Percentiles rank a stretch among this genome's conserved stretches.
Evolutionary conservation across 2,113 vertebrate species (phyloP).

Genomic region (Colaptes auratus): DNA sequence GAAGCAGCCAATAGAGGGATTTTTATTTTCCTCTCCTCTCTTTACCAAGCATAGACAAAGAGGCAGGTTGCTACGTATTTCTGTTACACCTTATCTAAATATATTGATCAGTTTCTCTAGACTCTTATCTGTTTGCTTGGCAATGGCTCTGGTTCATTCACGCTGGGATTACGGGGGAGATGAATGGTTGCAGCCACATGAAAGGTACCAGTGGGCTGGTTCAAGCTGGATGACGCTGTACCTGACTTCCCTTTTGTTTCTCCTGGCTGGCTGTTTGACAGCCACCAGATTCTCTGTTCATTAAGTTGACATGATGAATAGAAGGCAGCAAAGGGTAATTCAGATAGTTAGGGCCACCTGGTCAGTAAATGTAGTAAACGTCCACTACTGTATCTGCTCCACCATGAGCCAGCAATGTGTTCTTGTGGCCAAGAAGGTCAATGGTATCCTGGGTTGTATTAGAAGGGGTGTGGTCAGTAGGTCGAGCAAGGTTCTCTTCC

Average conservation of each 20-base stretch:
- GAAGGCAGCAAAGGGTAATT: background rate
- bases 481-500: too few relatives aligned
- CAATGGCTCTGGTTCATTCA: constrained; percentile 55
- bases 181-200: constrained; percentile 3
- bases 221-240: background rate
- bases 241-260: constrained; percentile 54
- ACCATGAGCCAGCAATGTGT: too few relatives aligned
- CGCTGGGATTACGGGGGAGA: background rate
- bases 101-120: constrained; percentile 53
- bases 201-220: background rate
- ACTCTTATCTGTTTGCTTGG: constrained; percentile 50
- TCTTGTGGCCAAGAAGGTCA: too few relatives aligned
- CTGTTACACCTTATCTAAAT: constrained; percentile 51
- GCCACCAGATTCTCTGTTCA: background rate
- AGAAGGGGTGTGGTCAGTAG: too few relatives aligned
- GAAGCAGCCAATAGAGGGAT: background rate
- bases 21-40: constrained; percentile 15
- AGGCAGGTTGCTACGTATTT: constrained; percentile 50
- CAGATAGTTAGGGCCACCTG: constrained; percentile 1
- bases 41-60: constrained; percentile 9
- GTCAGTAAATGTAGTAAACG: background rate
- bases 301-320: background rate
- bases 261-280: constrained; percentile 43
- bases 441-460: too few relatives aligned
- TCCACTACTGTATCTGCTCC: background rate